Base-by-base conservation (phyloP, 2,113 vertebrate genomes). In the Atrichornis clamosus region DNA sequence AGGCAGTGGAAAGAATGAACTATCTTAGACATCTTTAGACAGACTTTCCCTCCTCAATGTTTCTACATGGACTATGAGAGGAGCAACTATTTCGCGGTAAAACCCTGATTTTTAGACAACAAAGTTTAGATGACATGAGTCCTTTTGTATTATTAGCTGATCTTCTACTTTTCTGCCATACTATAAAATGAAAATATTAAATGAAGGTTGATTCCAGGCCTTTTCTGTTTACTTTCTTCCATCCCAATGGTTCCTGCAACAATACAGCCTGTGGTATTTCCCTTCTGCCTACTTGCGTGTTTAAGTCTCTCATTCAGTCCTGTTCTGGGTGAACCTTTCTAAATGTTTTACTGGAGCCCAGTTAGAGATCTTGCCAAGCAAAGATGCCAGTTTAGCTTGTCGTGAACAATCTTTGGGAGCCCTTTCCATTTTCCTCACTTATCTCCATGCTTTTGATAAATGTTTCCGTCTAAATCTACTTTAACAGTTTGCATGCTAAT, bases 1-100 rank as follows among this genome's bases (percentile, higher is more conserved):
- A 92, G 68, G 64, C 73, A 92, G 64, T 74, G 42, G 50, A 81
- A 89, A 89, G 55, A 92, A 70, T 68, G 33, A 89, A 16, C 59
- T 92, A 28, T 77, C 55, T 89, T 92, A 77, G 63, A 89, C 55
- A 83, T 65, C 76, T 92, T 46, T 87, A 87, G 84, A 81, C n/a
- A 94, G 33, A 68, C 28, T 78, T 90, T 77, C 30, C 23, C 33
- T 91, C 42, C 23, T 62, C 55, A 33, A 0, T 84, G 37, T 87
- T 84, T 92, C 68, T 89, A 7, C 56, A 33, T 2, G 70, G 73
- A 62, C 56, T 81, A 9, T 70, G 50, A 89, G 94, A 77, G 23
- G 52, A 95, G 39, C 46, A 94, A 27, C 80, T 81, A 41, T 84
- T 89, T 74, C 81, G 55, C 47, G 63, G 35, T 78, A 84, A 85